Evolutionary conservation across 2,113 vertebrate genomes (phyloP).

Genomic region (Pseudonaja textilis): DNA sequence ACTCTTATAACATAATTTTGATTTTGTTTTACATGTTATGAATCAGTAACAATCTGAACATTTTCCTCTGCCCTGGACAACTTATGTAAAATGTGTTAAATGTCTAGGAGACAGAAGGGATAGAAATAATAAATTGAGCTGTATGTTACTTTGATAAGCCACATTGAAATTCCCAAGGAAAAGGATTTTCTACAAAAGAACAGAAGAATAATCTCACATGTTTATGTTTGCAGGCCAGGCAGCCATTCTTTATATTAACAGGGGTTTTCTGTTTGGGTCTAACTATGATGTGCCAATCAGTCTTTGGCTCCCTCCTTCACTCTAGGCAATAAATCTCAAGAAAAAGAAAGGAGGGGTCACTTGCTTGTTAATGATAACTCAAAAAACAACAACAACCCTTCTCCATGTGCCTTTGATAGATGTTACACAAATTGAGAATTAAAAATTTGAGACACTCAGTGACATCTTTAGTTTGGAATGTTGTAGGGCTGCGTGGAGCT

Average conservation of each 20-base stretch:
- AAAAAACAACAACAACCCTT: neutral
- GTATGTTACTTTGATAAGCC: neutral
- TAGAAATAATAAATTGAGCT: neutral
- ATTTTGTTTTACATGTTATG: neutral
- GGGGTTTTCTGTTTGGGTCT: neutral
- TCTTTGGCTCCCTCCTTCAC: neutral
- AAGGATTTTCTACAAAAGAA: neutral
- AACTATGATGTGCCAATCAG: neutral
- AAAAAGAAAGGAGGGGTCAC: neutral
- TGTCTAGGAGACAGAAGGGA: neutral
- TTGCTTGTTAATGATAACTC: neutral
- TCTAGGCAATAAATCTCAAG: neutral
- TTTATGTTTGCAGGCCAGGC: neutral
- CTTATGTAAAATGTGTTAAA: neutral
- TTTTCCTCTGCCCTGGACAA: neutral
- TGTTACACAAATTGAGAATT: neutral
- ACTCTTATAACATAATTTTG: neutral
- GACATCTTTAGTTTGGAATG: neutral
- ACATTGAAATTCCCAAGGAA: slow-evolving; percentile 14
- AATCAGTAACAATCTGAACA: neutral
- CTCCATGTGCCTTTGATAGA: neutral
- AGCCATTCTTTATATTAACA: neutral
- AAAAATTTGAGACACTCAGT: neutral
- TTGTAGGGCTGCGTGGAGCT: neutral
- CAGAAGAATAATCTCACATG: slow-evolving; percentile 8